Base-by-base conservation (phyloP, 1,140 invertebrate genomes). In the Globodera ellingtonae region DNA sequence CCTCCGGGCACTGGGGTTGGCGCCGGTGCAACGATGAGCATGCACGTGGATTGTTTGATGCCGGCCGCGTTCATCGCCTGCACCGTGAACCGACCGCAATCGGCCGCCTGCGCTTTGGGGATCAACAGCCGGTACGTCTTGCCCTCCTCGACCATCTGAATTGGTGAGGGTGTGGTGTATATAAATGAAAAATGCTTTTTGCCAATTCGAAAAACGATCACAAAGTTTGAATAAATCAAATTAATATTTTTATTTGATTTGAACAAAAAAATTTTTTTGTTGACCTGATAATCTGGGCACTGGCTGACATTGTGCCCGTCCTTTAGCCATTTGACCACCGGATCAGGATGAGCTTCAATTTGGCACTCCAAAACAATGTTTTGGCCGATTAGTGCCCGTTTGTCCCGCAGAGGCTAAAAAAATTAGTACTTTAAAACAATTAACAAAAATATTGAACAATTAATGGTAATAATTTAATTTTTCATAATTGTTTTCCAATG, bases 51-150 rank as follows among this genome's bases (percentile, higher is more conserved):
- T 65, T 89, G 88, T 72, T 88, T 87, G 9, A 84, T 87, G 15
- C 88, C 87, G 6, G 86, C 87, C 24, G 85, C 81, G 77, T 88
- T 88, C 79, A 89, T 84, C 35, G 88, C 88, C 81, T 88, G 87
- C 52, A 86, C 74, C 48, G 87, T 89, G 77, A 88, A 88, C 59
- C 88, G 80, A 44, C 87, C 87, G 75, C 80, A 84, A 65, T 88
- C 87, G 4, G 88, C 83, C n/a, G 79, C 81, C 71, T 86, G 85
- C 10, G 81, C 83, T n/a, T 70, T 72, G 0, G 72, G 56, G 62
- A 88, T 88, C n/a, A 81, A 74, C 21, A 88, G 75, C 13, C 72
- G 66, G 75, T 88, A 83, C 65, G 73, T 75, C 13, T 87, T 85
- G 7, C 84, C 85, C 65, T 85, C 79, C 79, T 88, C 79, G 50